These are phyloP conservation scores for Sebastes hopkinsi DNA, from an alignment of 2,797 vertebrate species.

Conservation along the genomic window DNA sequence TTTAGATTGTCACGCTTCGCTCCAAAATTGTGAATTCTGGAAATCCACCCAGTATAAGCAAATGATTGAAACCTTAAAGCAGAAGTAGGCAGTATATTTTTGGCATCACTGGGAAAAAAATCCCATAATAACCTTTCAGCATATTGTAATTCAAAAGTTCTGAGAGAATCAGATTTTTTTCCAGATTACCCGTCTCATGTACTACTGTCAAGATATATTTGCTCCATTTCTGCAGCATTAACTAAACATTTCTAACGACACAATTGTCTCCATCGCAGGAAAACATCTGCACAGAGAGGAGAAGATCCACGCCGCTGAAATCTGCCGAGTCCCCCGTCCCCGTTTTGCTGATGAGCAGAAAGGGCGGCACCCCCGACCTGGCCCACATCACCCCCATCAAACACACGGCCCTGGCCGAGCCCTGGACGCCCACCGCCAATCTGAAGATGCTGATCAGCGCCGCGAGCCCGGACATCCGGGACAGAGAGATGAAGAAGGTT, in stretches of 20 bases:
- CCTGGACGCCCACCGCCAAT: conserved; percentile 93
- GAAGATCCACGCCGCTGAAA: conserved; percentile 86
- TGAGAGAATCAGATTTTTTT: no score
- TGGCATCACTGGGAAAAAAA: no score
- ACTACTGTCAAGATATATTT: no score
- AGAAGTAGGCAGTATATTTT: no score
- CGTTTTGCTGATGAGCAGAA: conserved; percentile 78
- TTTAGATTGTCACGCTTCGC: no score
- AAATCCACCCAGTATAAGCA: neutral
- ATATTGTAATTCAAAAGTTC: no score
- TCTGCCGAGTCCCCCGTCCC: conserved; percentile 68
- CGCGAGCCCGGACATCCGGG: conserved; percentile 92
- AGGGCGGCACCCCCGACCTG: conserved; percentile 75
- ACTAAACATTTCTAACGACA: neutral
- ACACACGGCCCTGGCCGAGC: conserved; percentile 74
- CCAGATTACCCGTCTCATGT: accelerated
- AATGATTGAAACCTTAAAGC: neutral
- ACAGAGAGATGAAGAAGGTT: conserved; percentile 92
- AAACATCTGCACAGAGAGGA: conserved; percentile 88
- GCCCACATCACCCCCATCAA: conserved; percentile 90
- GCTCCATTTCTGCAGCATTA: no score
- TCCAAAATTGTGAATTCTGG: no score
- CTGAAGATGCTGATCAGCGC: conserved; percentile 94
- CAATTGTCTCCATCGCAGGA: conserved; percentile 80
- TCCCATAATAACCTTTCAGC: no score